Evolutionary conservation across 2,113 vertebrate genomes (phyloP), one percentile per base, ranked within the genome.

Genomic region (Dicaeum eximium): DNA sequence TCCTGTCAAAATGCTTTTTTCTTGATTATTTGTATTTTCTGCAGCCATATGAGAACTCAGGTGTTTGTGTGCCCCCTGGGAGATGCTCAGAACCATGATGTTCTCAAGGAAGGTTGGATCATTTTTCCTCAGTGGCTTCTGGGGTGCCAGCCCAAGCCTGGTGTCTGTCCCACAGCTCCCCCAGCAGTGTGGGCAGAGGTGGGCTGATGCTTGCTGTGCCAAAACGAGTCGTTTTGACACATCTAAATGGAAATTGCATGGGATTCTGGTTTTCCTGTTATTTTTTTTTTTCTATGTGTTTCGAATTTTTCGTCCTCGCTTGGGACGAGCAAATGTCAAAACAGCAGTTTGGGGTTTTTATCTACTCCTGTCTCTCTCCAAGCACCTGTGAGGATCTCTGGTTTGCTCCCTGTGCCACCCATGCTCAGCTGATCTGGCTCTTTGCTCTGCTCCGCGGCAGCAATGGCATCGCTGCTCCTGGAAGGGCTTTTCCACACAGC

Each of bases 301-400:
- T 90, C 69, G 62, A 72, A 77, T 70, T 90, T 77, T 65, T 81
- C 73, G 22, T 65, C 64, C 45, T 67, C 40, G 3, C 45, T 38
- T 73, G 45, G 66, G 93, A 93, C 4, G 9, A 47, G 62, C 45
- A 77, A 53, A 67, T 58, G 82, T 92, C 90, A 88, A 58, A 93
- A 37, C 82, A 93, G 31, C 31, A 62, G 40, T 24, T 38, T 10
- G 11, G 79, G 42, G 7, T 42, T 92, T 87, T 64, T 42, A 15
- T 57, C 5, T 10, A 54, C 54, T 86, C 35, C 50, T 15, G n/a
- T 42, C 45, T 89, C 38, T 54, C 66, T 86, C 42, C 0, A 0
- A 60, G 48, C 9, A 0, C 0, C 42, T 31, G 58, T 4, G 27
- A 61, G 3, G 37, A 44, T 7, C 35, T 7, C 21, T 60, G 77